Evolutionary conservation across 2,113 vertebrate genomes (phyloP).

Genomic region (Sigmodon hispidus): DNA sequence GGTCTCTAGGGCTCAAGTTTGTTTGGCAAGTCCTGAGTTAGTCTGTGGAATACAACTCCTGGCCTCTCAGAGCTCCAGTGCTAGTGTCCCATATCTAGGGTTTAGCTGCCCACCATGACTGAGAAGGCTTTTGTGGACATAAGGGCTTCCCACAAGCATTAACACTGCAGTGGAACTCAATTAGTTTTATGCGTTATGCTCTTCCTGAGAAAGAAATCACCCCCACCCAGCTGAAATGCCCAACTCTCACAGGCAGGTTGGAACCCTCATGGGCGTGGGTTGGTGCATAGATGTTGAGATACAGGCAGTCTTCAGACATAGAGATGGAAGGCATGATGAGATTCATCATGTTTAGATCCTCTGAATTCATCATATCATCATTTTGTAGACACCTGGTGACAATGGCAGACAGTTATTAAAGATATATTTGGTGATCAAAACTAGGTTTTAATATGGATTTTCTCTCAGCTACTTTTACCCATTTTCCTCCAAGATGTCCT

Average conservation of each 20-base stretch:
- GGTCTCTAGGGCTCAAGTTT: not conserved
- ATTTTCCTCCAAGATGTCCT: no score
- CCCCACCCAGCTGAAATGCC: no score
- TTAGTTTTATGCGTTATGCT: not conserved
- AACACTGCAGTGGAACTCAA: not conserved
- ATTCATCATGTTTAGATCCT: not conserved
- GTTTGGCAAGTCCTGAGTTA: no score
- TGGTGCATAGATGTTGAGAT: slow-evolving; percentile 78
- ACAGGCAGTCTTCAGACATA: slow-evolving; percentile 83
- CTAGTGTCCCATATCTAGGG: not conserved
- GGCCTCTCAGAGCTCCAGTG: not conserved
- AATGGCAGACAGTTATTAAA: not conserved
- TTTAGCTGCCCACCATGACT: not conserved
- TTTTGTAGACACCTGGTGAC: slow-evolving; percentile 60
- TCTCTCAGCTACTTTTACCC: not conserved
- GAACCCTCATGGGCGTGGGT: not conserved
- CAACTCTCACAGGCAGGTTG: slow-evolving; percentile 79
- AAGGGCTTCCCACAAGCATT: not conserved
- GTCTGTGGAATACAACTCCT: not conserved
- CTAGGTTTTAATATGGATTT: not conserved
- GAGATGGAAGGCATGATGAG: accelerated
- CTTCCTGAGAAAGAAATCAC: not conserved
- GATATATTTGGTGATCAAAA: not conserved
- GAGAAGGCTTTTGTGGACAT: not conserved
- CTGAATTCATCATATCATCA: not conserved